phyloP scores from a whole-genome alignment of 2,113 vertebrate genomes.

The Syngnathus typhle region DNA sequence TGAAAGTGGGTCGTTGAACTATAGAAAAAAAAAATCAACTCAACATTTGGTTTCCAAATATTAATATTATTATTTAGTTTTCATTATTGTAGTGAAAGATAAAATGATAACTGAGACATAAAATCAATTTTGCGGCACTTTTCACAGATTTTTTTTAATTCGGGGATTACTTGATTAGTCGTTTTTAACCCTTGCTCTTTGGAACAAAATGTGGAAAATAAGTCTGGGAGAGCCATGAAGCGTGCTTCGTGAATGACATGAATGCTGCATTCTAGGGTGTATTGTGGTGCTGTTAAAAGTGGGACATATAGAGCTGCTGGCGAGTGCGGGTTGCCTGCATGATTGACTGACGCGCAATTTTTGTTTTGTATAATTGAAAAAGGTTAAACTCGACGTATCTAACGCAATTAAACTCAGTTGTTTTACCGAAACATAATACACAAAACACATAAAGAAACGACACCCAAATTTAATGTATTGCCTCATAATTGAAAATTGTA shows the following conservation, averaged over 20 bases:
- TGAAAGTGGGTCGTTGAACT: slow-evolving; percentile 3
- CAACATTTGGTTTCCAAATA: too few species aligned
- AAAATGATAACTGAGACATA: not conserved
- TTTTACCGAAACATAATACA: not conserved
- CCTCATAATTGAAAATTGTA: not conserved
- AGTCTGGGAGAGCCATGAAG: slow-evolving; percentile 32
- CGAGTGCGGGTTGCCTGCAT: not conserved
- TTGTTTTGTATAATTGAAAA: not conserved
- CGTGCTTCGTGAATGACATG: slow-evolving; percentile 15
- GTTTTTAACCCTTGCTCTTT: not conserved
- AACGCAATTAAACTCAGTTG: too few species aligned
- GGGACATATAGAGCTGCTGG: slow-evolving; percentile 58
- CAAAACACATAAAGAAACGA: not conserved
- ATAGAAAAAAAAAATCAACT: not conserved
- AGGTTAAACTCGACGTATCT: not conserved
- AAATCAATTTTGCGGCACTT: not conserved
- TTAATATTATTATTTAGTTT: not conserved
- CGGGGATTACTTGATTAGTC: not conserved
- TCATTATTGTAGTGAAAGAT: not conserved
- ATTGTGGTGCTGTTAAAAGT: slow-evolving; percentile 46
- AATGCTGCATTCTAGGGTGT: slow-evolving; percentile 33
- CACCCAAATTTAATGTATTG: not conserved
- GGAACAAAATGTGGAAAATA: not conserved
- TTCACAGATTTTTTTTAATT: too few species aligned
- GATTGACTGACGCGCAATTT: not conserved